These are phyloP conservation scores for Aproaerema taeniolella DNA, from an alignment of 2,888 invertebrate genomes.

Conservation along the genomic window DNA sequence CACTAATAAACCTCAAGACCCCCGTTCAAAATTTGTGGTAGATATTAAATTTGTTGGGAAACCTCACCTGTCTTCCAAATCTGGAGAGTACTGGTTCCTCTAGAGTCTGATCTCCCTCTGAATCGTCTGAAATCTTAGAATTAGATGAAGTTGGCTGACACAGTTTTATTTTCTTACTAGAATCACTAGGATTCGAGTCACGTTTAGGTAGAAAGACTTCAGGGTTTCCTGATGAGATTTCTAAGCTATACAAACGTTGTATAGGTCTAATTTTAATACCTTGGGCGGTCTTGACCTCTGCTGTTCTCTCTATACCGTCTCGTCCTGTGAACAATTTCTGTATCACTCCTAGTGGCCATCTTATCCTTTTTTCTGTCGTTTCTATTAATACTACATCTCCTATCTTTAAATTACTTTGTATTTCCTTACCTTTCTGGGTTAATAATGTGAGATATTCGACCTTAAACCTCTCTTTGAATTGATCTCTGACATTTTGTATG, in stretches of 20 bases:
- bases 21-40: too few species aligned
- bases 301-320: constrained; percentile 13
- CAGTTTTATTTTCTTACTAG: too few species aligned
- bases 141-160: too few species aligned
- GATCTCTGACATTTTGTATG: not conserved
- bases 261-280: not conserved
- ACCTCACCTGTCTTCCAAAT: not conserved
- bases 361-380: not conserved
- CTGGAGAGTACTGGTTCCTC: not conserved
- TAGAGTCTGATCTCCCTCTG: not conserved
- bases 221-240: not conserved
- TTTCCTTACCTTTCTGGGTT: not conserved
- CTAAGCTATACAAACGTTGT: too few species aligned
- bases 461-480: not conserved
- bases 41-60: constrained; percentile 2
- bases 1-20: too few species aligned
- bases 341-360: constrained; percentile 14
- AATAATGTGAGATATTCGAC: not conserved
- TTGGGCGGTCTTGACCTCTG: constrained; percentile 8
- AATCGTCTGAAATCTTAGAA: too few species aligned
- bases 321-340: constrained; percentile 7
- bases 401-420: not conserved
- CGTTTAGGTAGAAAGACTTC: too few species aligned
- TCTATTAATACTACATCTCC: not conserved
- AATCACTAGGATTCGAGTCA: not conserved